phyloP scores from a whole-genome alignment of 2,797 vertebrate species.

The Poecilia wingei region DNA sequence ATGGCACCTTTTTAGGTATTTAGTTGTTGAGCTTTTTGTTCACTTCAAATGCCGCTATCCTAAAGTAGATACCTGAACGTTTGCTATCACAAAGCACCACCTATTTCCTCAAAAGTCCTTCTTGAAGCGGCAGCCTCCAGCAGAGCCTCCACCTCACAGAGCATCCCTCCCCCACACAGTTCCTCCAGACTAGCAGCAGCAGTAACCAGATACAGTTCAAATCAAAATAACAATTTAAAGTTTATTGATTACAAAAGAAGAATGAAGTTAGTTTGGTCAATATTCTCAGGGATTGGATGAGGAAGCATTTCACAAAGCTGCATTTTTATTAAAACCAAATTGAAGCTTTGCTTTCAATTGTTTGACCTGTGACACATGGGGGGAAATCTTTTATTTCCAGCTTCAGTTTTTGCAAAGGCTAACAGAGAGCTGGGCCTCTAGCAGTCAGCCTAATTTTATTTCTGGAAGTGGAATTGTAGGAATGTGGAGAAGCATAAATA shows the following conservation, averaged over 20 bases:
- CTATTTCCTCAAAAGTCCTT: too few relatives aligned
- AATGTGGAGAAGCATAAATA: constrained; percentile 71
- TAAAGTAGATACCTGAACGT: too few relatives aligned
- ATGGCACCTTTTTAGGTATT: background rate
- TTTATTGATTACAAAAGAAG: constrained; percentile 13
- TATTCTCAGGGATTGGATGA: constrained; percentile 1
- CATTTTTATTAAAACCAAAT: background rate
- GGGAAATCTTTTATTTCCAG: constrained; percentile 12
- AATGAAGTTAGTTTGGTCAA: background rate
- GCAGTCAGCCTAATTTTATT: constrained; percentile 56
- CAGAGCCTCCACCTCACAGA: too few relatives aligned
- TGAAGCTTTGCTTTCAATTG: constrained; percentile 11
- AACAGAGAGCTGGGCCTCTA: constrained; percentile 34
- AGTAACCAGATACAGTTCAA: background rate
- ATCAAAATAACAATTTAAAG: background rate
- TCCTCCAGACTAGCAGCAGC: too few relatives aligned
- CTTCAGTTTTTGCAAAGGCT: constrained; percentile 33
- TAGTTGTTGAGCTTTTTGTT: background rate
- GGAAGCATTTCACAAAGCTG: background rate
- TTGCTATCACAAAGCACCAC: too few relatives aligned
- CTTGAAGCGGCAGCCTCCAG: too few relatives aligned
- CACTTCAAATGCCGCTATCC: background rate
- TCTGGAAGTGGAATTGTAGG: constrained; percentile 64
- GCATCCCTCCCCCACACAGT: too few relatives aligned
- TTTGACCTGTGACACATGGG: constrained; percentile 8